Percentiles rank a stretch among this genome's conserved stretches.
These are phyloP conservation scores for Chironomus riparius DNA, from an alignment of 2,888 invertebrate genomes.

Conservation along the genomic window DNA sequence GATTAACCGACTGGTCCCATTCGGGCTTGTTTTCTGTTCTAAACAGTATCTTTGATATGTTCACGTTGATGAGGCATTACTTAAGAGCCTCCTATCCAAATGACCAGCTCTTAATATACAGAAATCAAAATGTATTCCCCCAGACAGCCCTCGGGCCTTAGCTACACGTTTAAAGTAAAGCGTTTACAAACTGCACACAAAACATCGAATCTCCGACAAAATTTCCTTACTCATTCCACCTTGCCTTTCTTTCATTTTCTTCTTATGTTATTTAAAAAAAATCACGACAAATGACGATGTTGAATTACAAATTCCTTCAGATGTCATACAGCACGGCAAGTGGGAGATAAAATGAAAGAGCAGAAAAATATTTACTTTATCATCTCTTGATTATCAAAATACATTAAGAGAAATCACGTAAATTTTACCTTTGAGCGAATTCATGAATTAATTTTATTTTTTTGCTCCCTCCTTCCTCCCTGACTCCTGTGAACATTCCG, in stretches of 20 bases:
- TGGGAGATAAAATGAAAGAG: neutral
- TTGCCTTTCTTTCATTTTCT: neutral
- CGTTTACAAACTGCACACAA: no score
- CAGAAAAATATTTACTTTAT: constrained; percentile 21
- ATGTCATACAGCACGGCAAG: neutral
- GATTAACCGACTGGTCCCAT: no score
- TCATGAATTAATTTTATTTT: neutral
- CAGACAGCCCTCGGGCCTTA: no score
- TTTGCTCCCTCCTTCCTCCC: neutral
- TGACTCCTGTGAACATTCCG: no score
- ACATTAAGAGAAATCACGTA: constrained; percentile 24
- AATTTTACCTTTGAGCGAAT: neutral
- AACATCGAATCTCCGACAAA: no score
- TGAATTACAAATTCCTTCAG: constrained; percentile 21
- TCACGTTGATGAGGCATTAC: no score
- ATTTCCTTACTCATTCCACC: neutral
- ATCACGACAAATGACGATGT: constrained; percentile 11
- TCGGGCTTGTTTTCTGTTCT: no score
- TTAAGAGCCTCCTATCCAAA: no score
- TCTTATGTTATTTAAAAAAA: neutral
- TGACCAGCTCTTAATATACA: no score
- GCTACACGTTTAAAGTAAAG: no score
- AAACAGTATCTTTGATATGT: no score
- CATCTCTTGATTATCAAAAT: constrained; percentile 18
- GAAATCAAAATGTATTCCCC: no score